phyloP scores from a whole-genome alignment of 2,888 invertebrate genomes.

The Neoitamus cyanurus region DNA sequence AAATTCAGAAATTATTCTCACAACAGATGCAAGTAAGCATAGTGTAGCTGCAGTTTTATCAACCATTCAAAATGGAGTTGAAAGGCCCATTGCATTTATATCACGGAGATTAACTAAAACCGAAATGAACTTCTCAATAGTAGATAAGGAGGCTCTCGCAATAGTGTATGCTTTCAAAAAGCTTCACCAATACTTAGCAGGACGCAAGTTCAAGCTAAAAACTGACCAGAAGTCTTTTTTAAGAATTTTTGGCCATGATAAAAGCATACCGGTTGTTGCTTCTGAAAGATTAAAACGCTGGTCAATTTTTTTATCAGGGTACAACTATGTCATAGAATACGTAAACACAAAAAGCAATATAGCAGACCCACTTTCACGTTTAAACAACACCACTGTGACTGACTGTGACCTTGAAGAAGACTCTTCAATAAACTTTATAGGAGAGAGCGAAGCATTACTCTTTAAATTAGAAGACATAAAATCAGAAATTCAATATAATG shows the following conservation, averaged over 20 bases:
- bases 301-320: constrained; percentile 27
- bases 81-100: constrained; percentile 44
- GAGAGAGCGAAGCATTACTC: constrained; percentile 9
- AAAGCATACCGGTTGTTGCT: constrained; percentile 39
- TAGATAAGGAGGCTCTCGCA: constrained; percentile 14
- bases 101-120: constrained; percentile 30
- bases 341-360: constrained; percentile 35
- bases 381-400: constrained; percentile 27
- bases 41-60: constrained; percentile 46
- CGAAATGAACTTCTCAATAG: background rate
- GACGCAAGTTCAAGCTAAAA: background rate
- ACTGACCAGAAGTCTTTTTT: constrained; percentile 45
- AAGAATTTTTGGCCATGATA: constrained; percentile 44
- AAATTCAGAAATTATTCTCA: constrained; percentile 46
- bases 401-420: constrained; percentile 19
- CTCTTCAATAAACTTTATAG: constrained; percentile 32
- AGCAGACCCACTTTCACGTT: constrained; percentile 16
- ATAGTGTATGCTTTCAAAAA: background rate
- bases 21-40: constrained; percentile 53
- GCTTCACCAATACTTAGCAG: constrained; percentile 16
- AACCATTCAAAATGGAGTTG: background rate
- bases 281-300: constrained; percentile 42
- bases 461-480: background rate
- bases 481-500: background rate
- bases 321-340: constrained; percentile 29